Percentiles rank a stretch among this genome's conserved stretches.
Conservation (phyloP, 1,140 invertebrate species). For the Pteromalus puparum region DNA sequence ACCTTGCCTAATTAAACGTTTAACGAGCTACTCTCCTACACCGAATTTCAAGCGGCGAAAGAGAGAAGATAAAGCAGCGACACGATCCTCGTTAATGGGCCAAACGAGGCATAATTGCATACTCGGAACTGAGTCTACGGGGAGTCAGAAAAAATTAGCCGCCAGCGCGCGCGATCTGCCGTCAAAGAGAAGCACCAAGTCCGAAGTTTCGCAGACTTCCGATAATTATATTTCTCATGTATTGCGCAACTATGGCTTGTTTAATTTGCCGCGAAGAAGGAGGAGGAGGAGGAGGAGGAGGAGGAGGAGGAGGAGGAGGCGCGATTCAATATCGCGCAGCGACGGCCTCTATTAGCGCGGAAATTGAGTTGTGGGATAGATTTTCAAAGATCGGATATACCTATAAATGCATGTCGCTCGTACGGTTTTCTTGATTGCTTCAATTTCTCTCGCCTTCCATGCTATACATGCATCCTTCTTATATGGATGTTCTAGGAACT, state of each 20-base stretch:
- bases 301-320: not conserved
- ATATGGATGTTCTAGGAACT: not conserved
- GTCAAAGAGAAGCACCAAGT: not conserved
- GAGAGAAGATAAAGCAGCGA: not conserved
- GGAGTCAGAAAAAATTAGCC: not conserved
- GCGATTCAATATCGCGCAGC: not conserved
- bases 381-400: not conserved
- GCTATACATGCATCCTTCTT: too few relatives aligned
- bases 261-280: not conserved
- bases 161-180: too few relatives aligned
- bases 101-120: not conserved
- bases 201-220: not conserved
- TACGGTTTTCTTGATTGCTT: conserved; percentile 1
- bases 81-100: not conserved
- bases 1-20: not conserved
- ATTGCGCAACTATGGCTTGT: not conserved
- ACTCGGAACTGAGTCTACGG: not conserved
- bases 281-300: not conserved
- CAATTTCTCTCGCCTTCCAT: not conserved
- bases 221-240: conserved; percentile 1
- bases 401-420: not conserved
- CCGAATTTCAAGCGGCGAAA: not conserved
- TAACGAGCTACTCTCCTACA: not conserved
- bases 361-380: not conserved
- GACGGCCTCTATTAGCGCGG: not conserved